phyloP scores from a whole-genome alignment of 2,888 invertebrate species.

The Conops quadrifasciatus region DNA sequence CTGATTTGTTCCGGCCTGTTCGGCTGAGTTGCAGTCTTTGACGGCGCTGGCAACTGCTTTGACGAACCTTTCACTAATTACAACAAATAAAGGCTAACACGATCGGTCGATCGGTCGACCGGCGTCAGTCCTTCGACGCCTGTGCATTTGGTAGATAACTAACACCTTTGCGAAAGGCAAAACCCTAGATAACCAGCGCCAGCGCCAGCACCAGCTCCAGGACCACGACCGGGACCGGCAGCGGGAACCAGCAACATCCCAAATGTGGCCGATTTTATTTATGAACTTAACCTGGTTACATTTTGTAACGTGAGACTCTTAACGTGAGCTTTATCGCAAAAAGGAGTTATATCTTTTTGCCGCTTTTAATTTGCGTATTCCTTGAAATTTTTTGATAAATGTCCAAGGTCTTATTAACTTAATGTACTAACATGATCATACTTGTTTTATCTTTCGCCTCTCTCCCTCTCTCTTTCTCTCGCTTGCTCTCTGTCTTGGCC shows the following conservation, averaged over 20 bases:
- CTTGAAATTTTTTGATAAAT: conserved; percentile 38
- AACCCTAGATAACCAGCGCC: conserved; percentile 7
- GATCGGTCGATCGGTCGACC: not conserved
- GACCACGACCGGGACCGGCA: not conserved
- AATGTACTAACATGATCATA: conserved; percentile 59
- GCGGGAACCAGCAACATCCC: conserved; percentile 18
- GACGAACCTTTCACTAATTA: conserved; percentile 23
- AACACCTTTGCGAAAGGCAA: conserved; percentile 24
- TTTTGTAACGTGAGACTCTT: conserved; percentile 64
- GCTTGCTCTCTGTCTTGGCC: not conserved
- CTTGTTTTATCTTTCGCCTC: conserved; percentile 45
- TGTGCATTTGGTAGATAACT: no score
- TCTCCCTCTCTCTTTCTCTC: no score
- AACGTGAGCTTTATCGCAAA: conserved; percentile 62
- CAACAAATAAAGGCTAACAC: conserved; percentile 25
- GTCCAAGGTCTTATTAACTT: conserved; percentile 37
- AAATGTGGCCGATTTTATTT: conserved; percentile 50
- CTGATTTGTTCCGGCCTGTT: conserved; percentile 2
- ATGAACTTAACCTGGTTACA: conserved; percentile 63
- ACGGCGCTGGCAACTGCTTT: conserved; percentile 12
- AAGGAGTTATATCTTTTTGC: conserved; percentile 16
- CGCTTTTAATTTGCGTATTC: conserved; percentile 34
- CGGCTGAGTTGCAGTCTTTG: not conserved
- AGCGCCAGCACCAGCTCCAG: conserved; percentile 22
- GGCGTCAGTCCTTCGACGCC: no score